Percentiles rank a stretch among this genome's conserved stretches.
These are phyloP conservation scores for Upupa epops DNA, from an alignment of 2,113 vertebrate genomes.

Conservation along the genomic window DNA sequence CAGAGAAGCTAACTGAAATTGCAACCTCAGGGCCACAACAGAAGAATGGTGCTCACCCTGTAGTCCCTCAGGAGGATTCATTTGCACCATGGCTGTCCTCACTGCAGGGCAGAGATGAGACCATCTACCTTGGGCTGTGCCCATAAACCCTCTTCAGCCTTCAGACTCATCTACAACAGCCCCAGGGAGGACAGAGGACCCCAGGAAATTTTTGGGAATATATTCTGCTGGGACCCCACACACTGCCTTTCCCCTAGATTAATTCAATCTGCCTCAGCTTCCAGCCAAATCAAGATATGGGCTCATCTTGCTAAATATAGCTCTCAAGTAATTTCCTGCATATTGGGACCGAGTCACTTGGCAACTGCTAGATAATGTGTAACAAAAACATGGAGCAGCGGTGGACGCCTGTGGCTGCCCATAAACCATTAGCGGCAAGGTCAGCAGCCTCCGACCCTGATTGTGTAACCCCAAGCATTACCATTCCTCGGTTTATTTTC, in stretches of 20 bases:
- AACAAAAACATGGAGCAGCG: background rate
- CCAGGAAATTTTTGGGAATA: background rate
- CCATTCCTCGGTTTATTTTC: constrained; percentile 56
- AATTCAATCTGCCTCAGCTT: constrained; percentile 55
- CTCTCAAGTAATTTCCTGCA: constrained; percentile 52
- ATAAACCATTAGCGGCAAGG: constrained; percentile 58
- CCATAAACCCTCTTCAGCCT: background rate
- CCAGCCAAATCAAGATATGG: constrained; percentile 62
- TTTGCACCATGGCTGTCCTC: accelerated
- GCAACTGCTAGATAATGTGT: constrained; percentile 12
- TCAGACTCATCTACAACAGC: background rate
- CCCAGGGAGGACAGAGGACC: background rate
- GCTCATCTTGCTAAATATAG: constrained; percentile 62
- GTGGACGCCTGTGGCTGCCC: constrained; percentile 43
- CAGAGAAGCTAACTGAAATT: background rate
- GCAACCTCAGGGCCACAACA: background rate
- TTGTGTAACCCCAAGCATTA: constrained; percentile 61
- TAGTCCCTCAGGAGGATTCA: background rate
- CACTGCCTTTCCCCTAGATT: background rate
- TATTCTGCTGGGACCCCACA: background rate
- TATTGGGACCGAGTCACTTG: constrained; percentile 25
- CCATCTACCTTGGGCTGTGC: background rate
- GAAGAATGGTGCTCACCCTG: background rate
- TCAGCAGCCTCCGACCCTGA: constrained; percentile 65
- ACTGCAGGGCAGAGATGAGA: accelerated